Evolutionary conservation across 2,113 vertebrate genomes (phyloP).

Genomic region (Strigops habroptila): DNA sequence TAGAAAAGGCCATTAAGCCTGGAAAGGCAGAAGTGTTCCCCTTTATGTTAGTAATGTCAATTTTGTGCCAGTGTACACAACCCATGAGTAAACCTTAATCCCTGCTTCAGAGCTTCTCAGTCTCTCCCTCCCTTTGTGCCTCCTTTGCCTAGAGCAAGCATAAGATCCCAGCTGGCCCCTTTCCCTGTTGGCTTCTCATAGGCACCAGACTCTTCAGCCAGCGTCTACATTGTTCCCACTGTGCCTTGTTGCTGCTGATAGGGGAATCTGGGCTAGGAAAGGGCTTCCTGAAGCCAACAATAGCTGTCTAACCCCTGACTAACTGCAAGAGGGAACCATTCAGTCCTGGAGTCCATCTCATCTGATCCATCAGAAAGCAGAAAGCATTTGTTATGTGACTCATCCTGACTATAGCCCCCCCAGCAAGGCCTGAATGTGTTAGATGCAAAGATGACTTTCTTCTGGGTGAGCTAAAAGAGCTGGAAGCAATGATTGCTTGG

Average conservation of each 20-base stretch:
- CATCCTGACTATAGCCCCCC: neutral
- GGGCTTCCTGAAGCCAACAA: neutral
- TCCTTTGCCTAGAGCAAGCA: neutral
- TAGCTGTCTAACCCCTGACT: neutral
- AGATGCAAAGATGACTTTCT: neutral
- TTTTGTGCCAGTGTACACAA: neutral
- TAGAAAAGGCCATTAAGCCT: neutral
- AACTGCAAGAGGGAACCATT: neutral
- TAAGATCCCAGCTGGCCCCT: neutral
- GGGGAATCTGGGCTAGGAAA: neutral
- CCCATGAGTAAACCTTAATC: accelerated
- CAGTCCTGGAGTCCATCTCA: neutral
- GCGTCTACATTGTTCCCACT: neutral
- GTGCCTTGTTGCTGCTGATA: neutral
- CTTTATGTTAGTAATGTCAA: neutral
- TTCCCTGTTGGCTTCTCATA: neutral
- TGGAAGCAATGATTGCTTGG: neutral
- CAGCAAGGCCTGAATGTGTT: neutral
- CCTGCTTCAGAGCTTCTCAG: neutral
- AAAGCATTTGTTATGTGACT: neutral
- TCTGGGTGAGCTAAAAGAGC: neutral
- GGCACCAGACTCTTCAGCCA: neutral
- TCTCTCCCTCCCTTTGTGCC: neutral
- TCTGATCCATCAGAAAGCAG: neutral
- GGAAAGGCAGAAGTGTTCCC: neutral